A percentile compares a stretch with the other conserved stretches of the same genome.
phyloP scores from a whole-genome alignment of 2,888 invertebrate genomes.

The Folsomia candida region DNA sequence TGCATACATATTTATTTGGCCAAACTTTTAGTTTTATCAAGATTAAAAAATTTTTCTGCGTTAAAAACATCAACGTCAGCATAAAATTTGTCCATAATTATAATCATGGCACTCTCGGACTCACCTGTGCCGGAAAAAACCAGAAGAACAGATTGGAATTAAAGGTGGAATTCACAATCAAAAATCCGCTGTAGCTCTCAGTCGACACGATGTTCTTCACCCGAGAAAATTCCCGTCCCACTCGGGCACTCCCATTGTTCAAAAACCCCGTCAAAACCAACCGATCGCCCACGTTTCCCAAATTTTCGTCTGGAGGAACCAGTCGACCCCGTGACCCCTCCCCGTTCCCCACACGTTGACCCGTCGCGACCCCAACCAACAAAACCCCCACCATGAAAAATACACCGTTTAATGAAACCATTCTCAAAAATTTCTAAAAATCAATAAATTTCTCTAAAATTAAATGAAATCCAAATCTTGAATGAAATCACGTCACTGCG shows the following conservation, averaged over 20 bases:
- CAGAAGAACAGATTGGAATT: slow-evolving; percentile 87
- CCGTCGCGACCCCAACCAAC: no score
- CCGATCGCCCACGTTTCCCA: slow-evolving; percentile 59
- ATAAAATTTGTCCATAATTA: slow-evolving; percentile 8
- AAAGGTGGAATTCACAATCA: slow-evolving; percentile 75
- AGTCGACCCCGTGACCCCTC: slow-evolving; percentile 9
- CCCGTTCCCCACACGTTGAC: background rate
- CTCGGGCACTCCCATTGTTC: slow-evolving; percentile 67
- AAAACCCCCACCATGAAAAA: no score
- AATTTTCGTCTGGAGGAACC: slow-evolving; percentile 18
- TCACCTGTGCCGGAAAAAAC: slow-evolving; percentile 76
- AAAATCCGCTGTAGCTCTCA: slow-evolving; percentile 72
- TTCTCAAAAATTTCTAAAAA: no score
- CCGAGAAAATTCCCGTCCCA: slow-evolving; percentile 28
- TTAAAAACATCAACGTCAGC: background rate
- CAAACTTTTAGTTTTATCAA: background rate
- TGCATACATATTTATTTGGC: background rate
- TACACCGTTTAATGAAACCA: no score
- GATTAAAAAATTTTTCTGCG: background rate
- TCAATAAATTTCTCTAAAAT: no score
- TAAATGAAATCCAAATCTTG: no score
- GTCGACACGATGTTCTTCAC: slow-evolving; percentile 52
- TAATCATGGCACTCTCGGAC: no score
- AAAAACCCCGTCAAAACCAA: slow-evolving; percentile 75
- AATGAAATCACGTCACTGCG: no score